Evolutionary conservation across 1,140 invertebrate species (phyloP), one percentile per base, ranked within the genome.

Genomic region (Nephotettix cincticeps): DNA sequence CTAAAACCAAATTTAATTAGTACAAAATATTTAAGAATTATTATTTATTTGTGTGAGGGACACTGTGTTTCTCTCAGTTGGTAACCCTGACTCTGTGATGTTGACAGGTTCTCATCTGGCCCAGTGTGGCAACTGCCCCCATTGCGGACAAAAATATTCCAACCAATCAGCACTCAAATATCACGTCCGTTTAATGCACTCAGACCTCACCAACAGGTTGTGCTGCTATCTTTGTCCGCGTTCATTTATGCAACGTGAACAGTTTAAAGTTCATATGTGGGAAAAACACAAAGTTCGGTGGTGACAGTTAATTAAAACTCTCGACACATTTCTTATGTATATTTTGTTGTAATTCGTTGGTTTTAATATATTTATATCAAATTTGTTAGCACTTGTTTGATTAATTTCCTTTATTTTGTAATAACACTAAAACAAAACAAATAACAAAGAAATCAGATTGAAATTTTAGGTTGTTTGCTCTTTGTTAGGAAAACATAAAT

Each of bases 101-200:
- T 72, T 71, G 69, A 32, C 75, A 76, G 75, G 75, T 72, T 76
- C 75, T 36, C 75, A 76, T 68, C 70, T 76, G 72, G 75, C 75
- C 6, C 74, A 74, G 72, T 76, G 74, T 63, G 75, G 76, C 45
- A 73, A 74, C 58, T 89, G 88, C 77, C 88, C 88, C 11, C 88
- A 89, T 78, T 89, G 87, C 74, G 86, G 86, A 64, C 84, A 87
- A 81, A 84, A 83, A 69, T 86, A 86, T 79, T 84, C 84, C 25
- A 89, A 89, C 78, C 87, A 88, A 77, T 89, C 87, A 17, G 86
- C 88, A 28, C 79, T 89, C 36, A 89, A 89, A 77, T 89, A 89
- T 78, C 88, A 89, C 76, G 88, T 89, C 32, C 83, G 87, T 69
- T 81, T 89, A 75, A 86, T 89, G 80, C 88, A 89, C 79, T 88